Evolutionary conservation across 2,113 vertebrate genomes (phyloP).

Genomic region (Neodon shergylaensis): DNA sequence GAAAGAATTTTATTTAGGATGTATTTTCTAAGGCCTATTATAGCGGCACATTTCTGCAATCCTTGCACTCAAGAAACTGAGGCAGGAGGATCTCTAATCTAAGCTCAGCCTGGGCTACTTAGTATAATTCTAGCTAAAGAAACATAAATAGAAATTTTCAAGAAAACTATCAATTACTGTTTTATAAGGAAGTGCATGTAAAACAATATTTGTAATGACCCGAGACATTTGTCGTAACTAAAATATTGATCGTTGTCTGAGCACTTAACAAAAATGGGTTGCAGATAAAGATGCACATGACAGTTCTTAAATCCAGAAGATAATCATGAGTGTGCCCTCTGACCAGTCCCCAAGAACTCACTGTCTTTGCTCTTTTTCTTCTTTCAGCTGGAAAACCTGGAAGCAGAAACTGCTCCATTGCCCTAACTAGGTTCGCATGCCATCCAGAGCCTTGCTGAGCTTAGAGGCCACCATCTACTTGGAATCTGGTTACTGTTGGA

Average conservation of each 20-base stretch:
- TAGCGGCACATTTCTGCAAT: background rate
- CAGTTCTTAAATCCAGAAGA: background rate
- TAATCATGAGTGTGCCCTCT: background rate
- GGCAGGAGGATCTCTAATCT: background rate
- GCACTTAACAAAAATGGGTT: background rate
- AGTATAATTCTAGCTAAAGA: background rate
- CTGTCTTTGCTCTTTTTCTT: constrained; percentile 79
- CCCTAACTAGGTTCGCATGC: constrained; percentile 80
- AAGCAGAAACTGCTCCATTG: constrained; percentile 86
- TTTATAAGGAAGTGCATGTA: background rate
- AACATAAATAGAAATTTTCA: background rate
- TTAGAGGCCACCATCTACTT: constrained; percentile 60
- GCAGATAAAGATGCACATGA: no score
- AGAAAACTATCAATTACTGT: background rate
- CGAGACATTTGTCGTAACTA: background rate
- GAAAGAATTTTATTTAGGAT: background rate
- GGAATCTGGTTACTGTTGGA: constrained; percentile 56
- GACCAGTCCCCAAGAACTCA: constrained; percentile 62
- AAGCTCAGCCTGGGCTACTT: background rate
- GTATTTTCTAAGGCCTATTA: background rate
- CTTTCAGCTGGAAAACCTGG: constrained; percentile 88
- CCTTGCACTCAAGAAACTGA: background rate
- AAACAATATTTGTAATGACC: background rate
- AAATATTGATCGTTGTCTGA: background rate
- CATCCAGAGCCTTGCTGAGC: constrained; percentile 68